A percentile compares a stretch with the other conserved stretches of the same genome.
phyloP scores from a whole-genome alignment of 2,797 vertebrate genomes.

The Heliangelus exortis region DNA sequence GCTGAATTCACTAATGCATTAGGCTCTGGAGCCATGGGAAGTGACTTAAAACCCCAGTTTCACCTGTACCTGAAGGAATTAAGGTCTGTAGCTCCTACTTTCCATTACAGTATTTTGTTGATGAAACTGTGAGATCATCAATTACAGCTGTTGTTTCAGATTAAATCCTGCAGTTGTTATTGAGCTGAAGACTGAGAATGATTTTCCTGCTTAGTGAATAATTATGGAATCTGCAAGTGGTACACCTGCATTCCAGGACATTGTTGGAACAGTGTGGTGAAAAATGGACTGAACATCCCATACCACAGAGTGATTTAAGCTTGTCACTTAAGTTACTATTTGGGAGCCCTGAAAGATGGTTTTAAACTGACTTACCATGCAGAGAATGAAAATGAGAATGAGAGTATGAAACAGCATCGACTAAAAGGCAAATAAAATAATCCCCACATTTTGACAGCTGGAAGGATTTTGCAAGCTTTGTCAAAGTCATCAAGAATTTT shows the following conservation, averaged over 20 bases:
- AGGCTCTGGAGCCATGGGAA: not conserved
- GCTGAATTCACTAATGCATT: not conserved
- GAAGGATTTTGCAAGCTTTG: not conserved
- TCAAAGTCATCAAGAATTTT: not conserved
- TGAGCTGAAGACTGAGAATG: not conserved
- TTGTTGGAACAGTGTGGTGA: not conserved
- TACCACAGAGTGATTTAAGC: not conserved
- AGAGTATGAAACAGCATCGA: not conserved
- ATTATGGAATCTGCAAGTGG: not conserved
- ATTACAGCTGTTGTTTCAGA: not conserved
- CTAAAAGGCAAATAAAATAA: not conserved
- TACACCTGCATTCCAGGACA: not conserved
- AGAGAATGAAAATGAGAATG: not conserved
- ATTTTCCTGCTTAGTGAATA: not conserved
- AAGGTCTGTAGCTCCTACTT: not conserved
- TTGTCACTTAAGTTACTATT: not conserved
- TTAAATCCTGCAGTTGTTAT: not conserved
- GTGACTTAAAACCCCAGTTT: not conserved
- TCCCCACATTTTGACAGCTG: not conserved
- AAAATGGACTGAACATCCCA: not conserved
- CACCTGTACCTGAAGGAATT: not conserved
- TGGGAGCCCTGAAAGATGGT: not conserved
- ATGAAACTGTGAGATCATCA: not conserved
- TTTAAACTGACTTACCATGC: not conserved
- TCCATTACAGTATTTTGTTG: not conserved